Conservation (phyloP, 2,797 vertebrate genomes). For the Phalloptychus januarius region DNA sequence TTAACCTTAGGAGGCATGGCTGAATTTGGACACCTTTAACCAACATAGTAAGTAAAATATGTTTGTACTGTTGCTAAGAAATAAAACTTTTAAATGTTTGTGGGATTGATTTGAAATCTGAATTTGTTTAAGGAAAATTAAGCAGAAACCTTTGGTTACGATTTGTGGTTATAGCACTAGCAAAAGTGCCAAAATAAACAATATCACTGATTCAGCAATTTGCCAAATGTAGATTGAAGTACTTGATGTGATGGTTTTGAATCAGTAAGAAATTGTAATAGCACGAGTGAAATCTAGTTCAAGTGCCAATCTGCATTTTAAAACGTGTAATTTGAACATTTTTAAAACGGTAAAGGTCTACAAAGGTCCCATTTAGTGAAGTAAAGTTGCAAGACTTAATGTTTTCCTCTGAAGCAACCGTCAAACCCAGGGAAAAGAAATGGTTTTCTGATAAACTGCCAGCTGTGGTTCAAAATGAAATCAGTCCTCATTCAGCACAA, state of each 20-base stretch:
- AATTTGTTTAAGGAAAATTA: not conserved
- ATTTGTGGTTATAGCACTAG: not conserved
- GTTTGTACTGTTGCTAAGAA: not conserved
- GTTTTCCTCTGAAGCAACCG: not conserved
- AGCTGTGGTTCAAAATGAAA: not conserved
- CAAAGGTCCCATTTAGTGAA: not conserved
- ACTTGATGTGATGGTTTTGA: not conserved
- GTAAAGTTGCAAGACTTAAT: not conserved
- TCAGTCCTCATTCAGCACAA: not conserved
- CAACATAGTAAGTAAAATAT: not conserved
- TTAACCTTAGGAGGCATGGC: not conserved
- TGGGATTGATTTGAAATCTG: not conserved
- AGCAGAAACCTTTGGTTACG: not conserved
- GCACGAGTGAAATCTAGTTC: not conserved
- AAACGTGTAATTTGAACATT: not conserved
- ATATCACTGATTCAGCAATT: not conserved
- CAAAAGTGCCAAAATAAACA: not conserved
- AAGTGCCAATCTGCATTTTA: not conserved
- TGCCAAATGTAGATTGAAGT: not conserved
- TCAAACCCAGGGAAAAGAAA: not conserved
- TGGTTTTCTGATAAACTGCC: not conserved
- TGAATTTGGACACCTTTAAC: not conserved
- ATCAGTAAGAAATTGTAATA: not conserved
- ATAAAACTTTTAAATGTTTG: not conserved
- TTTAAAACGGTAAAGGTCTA: not conserved